Percentiles rank a stretch among this genome's conserved stretches.
phyloP scores from a whole-genome alignment of 2,113 vertebrate genomes.

The Copsychus sechellarum region DNA sequence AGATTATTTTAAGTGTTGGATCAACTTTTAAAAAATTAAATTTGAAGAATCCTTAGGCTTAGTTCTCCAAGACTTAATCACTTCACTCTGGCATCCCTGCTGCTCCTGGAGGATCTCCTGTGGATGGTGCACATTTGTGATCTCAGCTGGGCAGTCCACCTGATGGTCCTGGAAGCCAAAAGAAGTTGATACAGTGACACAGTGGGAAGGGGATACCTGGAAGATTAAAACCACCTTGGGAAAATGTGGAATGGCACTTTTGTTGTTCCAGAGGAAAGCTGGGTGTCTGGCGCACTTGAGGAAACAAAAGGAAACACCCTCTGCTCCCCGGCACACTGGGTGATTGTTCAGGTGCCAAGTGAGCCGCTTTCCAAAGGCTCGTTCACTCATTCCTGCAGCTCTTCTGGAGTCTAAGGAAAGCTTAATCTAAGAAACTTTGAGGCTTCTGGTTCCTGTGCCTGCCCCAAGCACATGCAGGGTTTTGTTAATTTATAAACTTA shows the following conservation, averaged over 20 bases:
- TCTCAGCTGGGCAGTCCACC: background rate
- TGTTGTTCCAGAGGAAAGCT: background rate
- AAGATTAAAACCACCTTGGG: background rate
- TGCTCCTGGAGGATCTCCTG: background rate
- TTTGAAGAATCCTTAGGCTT: background rate
- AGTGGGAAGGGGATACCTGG: background rate
- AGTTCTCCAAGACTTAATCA: background rate
- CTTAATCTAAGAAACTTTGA: background rate
- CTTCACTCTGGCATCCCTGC: background rate
- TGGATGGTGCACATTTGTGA: rapidly evolving
- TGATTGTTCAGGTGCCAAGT: background rate
- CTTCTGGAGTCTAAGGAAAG: background rate
- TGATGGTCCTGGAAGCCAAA: background rate
- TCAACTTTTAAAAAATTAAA: background rate
- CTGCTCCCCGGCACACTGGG: background rate
- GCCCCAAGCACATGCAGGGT: background rate
- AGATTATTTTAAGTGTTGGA: background rate
- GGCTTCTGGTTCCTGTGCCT: background rate
- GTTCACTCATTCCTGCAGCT: background rate
- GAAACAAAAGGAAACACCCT: background rate
- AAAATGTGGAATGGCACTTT: background rate
- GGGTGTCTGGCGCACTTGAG: background rate
- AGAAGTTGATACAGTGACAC: background rate
- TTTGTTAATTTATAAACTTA: background rate
- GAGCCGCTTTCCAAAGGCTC: background rate